Percentiles rank a stretch among this genome's conserved stretches.
Evolutionary conservation across 2,888 invertebrate species (phyloP).

Genomic region (Drosophila dives): DNA sequence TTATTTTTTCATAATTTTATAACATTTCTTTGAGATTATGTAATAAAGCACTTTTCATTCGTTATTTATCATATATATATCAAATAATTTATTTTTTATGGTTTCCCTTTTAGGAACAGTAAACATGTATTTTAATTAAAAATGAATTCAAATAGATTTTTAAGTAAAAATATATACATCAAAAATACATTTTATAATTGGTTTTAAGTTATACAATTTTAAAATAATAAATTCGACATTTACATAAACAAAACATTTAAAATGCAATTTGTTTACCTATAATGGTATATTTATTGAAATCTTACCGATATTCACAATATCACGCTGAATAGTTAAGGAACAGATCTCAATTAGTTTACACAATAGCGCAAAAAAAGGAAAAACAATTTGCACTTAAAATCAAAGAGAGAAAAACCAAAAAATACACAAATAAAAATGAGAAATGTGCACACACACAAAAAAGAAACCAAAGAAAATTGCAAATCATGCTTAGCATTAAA

Average conservation of each 20-base stretch:
- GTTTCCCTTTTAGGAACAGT: too few relatives aligned
- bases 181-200: background rate
- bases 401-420: slow-evolving; percentile 30
- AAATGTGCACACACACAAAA: slow-evolving; percentile 26
- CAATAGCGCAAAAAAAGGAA: slow-evolving; percentile 37
- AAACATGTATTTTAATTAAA: too few relatives aligned
- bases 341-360: slow-evolving; percentile 47
- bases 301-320: background rate
- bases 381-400: slow-evolving; percentile 66
- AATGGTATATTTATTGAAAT: background rate
- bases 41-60: too few relatives aligned
- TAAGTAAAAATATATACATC: background rate
- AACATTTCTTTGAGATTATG: too few relatives aligned
- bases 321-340: background rate
- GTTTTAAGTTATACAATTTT: background rate
- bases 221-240: too few relatives aligned
- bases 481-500: slow-evolving; percentile 73
- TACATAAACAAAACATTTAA: background rate
- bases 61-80: too few relatives aligned
- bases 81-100: too few relatives aligned
- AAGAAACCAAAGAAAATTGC: slow-evolving; percentile 51
- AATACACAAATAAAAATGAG: slow-evolving; percentile 11
- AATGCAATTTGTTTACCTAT: background rate
- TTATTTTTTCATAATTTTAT: too few relatives aligned
- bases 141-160: too few relatives aligned